These are phyloP conservation scores for Coenonympha arcania DNA, from an alignment of 2,888 invertebrate genomes.

Conservation along the genomic window DNA sequence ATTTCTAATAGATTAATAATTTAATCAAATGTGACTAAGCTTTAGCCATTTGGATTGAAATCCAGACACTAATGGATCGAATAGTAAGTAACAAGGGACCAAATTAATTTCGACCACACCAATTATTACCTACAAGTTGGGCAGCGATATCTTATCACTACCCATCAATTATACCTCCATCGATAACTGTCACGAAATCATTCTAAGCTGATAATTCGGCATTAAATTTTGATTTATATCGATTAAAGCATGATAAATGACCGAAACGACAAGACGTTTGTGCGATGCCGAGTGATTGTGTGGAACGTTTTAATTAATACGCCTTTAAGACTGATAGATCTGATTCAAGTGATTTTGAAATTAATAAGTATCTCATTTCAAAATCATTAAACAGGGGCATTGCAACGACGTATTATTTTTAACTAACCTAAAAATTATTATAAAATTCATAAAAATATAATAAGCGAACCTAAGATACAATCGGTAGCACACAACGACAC, in stretches of 20 bases:
- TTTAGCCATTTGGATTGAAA: neutral
- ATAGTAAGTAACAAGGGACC: neutral
- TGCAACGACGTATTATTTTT: too few species aligned
- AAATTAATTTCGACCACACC: conserved; percentile 4
- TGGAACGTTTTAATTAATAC: conserved; percentile 32
- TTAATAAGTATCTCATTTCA: too few species aligned
- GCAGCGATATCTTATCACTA: conserved; percentile 26
- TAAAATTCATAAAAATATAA: too few species aligned
- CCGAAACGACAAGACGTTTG: conserved; percentile 26
- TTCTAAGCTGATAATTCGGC: conserved; percentile 45
- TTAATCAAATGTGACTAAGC: neutral
- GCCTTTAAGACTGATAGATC: conserved; percentile 36
- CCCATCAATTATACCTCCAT: conserved; percentile 30
- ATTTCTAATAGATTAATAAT: neutral
- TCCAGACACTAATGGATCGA: neutral
- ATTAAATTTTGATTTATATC: conserved; percentile 57
- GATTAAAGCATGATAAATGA: conserved; percentile 39
- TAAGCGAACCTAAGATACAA: too few species aligned
- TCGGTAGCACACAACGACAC: too few species aligned
- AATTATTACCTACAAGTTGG: conserved; percentile 3
- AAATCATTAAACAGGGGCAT: too few species aligned
- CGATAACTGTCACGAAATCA: conserved; percentile 51
- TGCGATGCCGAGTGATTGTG: conserved; percentile 23
- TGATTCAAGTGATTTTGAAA: neutral
- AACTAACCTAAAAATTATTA: too few species aligned